A percentile compares a stretch with the other conserved stretches of the same genome.
Evolutionary conservation across 2,888 invertebrate genomes (phyloP).

Genomic region (Pristionchus japonicus): DNA sequence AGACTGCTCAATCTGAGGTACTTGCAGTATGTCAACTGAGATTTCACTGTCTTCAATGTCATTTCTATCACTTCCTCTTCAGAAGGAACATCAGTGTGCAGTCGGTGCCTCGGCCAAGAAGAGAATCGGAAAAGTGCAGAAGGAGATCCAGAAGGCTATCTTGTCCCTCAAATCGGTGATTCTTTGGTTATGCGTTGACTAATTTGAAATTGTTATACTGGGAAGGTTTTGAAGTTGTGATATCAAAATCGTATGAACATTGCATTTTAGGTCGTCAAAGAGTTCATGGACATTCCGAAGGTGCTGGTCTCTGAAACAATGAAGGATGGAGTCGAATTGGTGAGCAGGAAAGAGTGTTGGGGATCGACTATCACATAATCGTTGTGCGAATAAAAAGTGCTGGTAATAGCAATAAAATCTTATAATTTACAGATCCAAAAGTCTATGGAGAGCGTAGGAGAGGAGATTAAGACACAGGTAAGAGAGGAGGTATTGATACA

Average conservation of each 20-base stretch:
- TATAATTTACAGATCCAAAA: background rate
- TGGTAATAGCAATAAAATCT: too few relatives aligned
- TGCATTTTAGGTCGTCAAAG: background rate
- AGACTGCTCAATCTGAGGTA: background rate
- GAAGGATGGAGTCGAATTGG: background rate
- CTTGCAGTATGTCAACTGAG: background rate
- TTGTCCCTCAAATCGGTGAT: background rate
- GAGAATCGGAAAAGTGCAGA: background rate
- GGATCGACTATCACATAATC: background rate
- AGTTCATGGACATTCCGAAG: constrained; percentile 21
- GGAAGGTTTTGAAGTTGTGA: too few relatives aligned
- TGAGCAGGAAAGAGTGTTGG: background rate
- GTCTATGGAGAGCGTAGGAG: background rate
- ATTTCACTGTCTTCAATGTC: background rate
- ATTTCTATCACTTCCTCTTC: background rate
- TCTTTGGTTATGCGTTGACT: too few relatives aligned
- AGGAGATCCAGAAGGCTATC: background rate
- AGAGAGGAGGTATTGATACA: background rate
- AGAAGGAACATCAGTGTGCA: background rate
- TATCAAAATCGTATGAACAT: too few relatives aligned
- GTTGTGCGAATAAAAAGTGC: too few relatives aligned
- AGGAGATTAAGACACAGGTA: background rate
- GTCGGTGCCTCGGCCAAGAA: background rate
- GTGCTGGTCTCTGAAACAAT: background rate
- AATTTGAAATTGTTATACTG: too few relatives aligned